Percentiles rank a stretch among this genome's conserved stretches.
Evolutionary conservation across 2,113 vertebrate genomes (phyloP).

Genomic region (Cephalopterus ornatus): DNA sequence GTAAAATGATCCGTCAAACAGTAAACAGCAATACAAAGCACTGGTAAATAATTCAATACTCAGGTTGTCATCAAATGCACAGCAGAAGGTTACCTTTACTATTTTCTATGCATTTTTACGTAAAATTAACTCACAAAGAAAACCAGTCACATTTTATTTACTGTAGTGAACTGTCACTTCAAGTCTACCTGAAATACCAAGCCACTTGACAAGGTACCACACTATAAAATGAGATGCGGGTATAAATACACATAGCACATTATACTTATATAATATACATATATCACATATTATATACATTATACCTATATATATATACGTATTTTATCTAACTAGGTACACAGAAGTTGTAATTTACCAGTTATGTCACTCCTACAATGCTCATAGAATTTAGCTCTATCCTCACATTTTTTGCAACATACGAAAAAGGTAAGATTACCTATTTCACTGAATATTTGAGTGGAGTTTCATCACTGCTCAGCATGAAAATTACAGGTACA

Average conservation of each 20-base stretch:
- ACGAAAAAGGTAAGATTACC: not conserved
- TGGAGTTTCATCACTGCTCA: not conserved
- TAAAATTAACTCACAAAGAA: constrained; percentile 11
- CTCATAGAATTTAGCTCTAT: not conserved
- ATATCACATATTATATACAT: not conserved
- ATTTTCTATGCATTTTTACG: not conserved
- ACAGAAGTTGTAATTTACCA: not conserved
- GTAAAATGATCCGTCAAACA: constrained; percentile 63
- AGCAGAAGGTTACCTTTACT: constrained; percentile 19
- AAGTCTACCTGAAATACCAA: not conserved
- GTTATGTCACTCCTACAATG: not conserved
- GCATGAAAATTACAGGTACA: not conserved
- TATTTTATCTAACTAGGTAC: not conserved
- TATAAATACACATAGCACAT: not conserved
- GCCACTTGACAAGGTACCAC: not conserved
- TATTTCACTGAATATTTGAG: not conserved
- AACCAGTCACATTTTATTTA: not conserved
- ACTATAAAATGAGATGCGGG: not conserved
- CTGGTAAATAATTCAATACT: constrained; percentile 70
- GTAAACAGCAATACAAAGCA: constrained; percentile 57
- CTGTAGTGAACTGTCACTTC: not conserved
- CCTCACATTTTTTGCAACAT: not conserved
- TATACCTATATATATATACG: not conserved
- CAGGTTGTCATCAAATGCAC: not conserved
- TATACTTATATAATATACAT: not conserved